Evolutionary conservation across 2,888 invertebrate species (phyloP).

Genomic region (Chymomyza amoena): DNA sequence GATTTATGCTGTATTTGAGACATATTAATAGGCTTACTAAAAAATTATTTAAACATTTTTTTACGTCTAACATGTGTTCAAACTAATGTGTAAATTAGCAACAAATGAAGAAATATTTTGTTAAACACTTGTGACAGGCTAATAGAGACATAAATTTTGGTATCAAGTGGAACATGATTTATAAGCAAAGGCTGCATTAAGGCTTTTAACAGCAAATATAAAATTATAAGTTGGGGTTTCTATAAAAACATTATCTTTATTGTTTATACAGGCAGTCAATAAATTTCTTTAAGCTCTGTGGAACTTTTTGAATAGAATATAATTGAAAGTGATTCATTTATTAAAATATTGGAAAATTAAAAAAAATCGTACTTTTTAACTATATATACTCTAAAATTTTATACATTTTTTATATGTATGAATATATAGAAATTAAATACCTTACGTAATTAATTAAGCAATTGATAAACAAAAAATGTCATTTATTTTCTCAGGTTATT

Average conservation of each 20-base stretch:
- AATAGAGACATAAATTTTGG: background rate
- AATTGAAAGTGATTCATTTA: no score
- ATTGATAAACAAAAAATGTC: background rate
- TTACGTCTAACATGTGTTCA: constrained; percentile 45
- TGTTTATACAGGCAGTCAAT: background rate
- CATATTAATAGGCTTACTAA: constrained; percentile 47
- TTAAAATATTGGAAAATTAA: no score
- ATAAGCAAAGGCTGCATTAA: background rate
- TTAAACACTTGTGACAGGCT: background rate
- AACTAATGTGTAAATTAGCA: constrained; percentile 29
- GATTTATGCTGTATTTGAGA: constrained; percentile 10
- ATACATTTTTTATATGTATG: no score
- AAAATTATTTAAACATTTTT: constrained; percentile 29
- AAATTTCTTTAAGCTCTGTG: no score
- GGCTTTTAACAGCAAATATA: background rate
- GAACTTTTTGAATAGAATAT: no score
- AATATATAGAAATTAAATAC: no score
- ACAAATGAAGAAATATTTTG: constrained; percentile 4
- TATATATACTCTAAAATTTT: no score
- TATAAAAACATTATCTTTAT: background rate
- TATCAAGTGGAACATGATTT: background rate
- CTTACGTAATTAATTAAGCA: background rate
- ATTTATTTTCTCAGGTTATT: background rate
- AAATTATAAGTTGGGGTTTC: background rate
- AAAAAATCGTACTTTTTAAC: no score